Conservation (phyloP, 2,888 invertebrate genomes). For the Meloe dianella region DNA sequence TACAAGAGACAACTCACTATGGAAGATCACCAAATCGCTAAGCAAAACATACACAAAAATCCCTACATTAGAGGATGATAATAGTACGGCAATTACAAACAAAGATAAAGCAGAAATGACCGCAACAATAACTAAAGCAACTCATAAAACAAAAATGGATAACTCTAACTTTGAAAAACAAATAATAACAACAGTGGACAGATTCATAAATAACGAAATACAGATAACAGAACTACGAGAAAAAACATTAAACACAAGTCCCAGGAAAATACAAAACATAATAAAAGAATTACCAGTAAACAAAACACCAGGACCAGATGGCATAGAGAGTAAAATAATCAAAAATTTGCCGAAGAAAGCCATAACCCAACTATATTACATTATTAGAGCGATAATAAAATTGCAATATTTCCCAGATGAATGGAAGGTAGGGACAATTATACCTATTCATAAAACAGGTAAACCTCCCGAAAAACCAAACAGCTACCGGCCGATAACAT, state of each 20-base stretch:
- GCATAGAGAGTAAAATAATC: slow-evolving; percentile 12
- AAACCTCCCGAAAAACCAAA: slow-evolving; percentile 22
- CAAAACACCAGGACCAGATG: neutral
- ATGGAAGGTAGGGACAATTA: slow-evolving; percentile 39
- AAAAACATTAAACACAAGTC: neutral
- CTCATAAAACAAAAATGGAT: neutral
- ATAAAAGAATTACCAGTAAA: neutral
- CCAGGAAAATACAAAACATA: neutral
- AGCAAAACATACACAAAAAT: slow-evolving; percentile 1
- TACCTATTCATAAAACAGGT: slow-evolving; percentile 36
- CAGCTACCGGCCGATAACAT: slow-evolving; percentile 37
- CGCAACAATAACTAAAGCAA: neutral
- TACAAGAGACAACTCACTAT: slow-evolving; percentile 27
- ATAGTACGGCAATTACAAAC: neutral
- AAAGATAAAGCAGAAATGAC: slow-evolving; percentile 10
- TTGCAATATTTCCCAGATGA: slow-evolving; percentile 34
- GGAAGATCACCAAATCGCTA: slow-evolving; percentile 26
- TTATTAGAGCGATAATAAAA: slow-evolving; percentile 36
- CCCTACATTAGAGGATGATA: neutral
- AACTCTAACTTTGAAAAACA: neutral
- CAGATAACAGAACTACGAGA: neutral
- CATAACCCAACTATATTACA: slow-evolving; percentile 37
- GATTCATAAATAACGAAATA: neutral
- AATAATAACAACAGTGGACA: neutral
- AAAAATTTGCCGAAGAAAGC: slow-evolving; percentile 42